Percentiles rank a stretch among this genome's conserved stretches.
phyloP scores from a whole-genome alignment of 2,113 vertebrate genomes.

The Daphoenositta chrysoptera region DNA sequence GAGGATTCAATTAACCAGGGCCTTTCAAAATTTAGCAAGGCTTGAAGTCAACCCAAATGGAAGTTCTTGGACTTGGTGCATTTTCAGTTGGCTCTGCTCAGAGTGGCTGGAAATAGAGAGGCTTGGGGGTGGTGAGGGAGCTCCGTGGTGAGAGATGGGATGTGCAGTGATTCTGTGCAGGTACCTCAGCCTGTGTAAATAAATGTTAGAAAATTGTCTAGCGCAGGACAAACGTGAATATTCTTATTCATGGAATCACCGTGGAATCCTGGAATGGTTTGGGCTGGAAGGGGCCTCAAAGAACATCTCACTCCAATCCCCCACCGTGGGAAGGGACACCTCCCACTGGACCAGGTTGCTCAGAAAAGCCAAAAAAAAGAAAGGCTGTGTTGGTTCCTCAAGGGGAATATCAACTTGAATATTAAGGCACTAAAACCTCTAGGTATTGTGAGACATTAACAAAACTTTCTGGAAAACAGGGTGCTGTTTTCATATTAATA shows the following conservation, averaged over 20 bases:
- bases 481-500: background rate
- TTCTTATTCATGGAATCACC: background rate
- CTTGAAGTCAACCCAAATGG: background rate
- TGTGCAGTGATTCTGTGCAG: background rate
- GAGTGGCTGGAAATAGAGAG: background rate
- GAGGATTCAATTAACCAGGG: background rate
- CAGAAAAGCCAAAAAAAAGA: background rate
- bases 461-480: background rate
- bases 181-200: background rate
- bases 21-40: background rate
- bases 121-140: background rate
- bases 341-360: background rate
- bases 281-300: background rate
- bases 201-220: background rate
- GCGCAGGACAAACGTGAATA: background rate
- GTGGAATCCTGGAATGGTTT: background rate
- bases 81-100: background rate
- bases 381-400: background rate
- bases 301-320: background rate
- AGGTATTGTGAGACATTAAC: background rate
- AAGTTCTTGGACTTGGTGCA: background rate
- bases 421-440: background rate
- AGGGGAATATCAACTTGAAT: background rate
- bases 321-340: background rate
- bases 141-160: background rate